Base-by-base conservation (phyloP, 2,113 vertebrate genomes). In the Prietella phreatophila region DNA sequence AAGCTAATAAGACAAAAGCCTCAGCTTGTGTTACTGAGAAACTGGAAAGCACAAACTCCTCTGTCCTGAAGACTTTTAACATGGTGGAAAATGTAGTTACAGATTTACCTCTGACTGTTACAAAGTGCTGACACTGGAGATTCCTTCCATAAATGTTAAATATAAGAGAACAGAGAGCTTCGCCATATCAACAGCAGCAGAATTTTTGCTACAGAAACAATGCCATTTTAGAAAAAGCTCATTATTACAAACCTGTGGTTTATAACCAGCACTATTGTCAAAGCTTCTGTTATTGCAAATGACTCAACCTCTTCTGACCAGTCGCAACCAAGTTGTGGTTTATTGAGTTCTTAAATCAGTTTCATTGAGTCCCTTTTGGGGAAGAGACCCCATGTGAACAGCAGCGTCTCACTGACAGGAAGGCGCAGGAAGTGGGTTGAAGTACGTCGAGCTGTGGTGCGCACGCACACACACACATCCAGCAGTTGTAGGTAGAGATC, bases 351-450 rank as follows among this genome's bases (percentile, higher is more conserved):
- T 25, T 75, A 13, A 75, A 75, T 75, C 71, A 47, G 20, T 75
- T 75, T 75, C 71, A 25, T 39, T 1, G 39, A 75, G 20, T 22
- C 3, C 9, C 8, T 20, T 39, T 71, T 75, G 36, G 20, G 39
- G 20, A 4, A 11, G 20, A 75, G 71, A 42, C 71, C 36, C 71
- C 36, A 25, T 14, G 8, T 42, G 36, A 73, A 13, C 71, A 22
- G 71, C 71, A 22, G 71, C 19, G 0, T 20, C 15, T 36, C 17
- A 10, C 7, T 88, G 25, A 33, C 55, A 14, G 36, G 10, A 76
- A 78, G 33, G 78, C 50, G 61, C 76, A 85, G 89, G 89, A 90
- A 86, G 86, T 88, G 83, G 86, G 56, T 60, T 85, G 71, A 61
- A 61, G 22, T 20, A 25, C 60, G 60, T 27, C 25, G 11, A 4